phyloP scores from a whole-genome alignment of 2,113 vertebrate species.

The Malaclemys terrapin region DNA sequence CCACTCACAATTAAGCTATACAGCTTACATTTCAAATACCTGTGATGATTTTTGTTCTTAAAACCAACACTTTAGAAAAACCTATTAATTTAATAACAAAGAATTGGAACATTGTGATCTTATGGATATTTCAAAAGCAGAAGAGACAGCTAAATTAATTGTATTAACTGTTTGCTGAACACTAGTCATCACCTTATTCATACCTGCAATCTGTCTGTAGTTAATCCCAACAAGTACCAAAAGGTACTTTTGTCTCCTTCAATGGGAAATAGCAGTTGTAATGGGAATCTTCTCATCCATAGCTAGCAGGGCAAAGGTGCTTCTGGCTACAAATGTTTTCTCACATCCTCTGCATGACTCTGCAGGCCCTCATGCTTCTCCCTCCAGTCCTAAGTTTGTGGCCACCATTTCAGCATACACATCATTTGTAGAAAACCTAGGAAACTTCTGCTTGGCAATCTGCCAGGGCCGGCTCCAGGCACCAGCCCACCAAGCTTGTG shows the following conservation, averaged over 20 bases:
- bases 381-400: neutral
- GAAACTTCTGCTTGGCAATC: neutral
- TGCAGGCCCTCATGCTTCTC: neutral
- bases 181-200: rapidly evolving
- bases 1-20: neutral
- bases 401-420: neutral
- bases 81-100: neutral
- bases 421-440: neutral
- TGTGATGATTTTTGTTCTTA: neutral
- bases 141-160: neutral
- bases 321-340: neutral
- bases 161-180: neutral
- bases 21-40: neutral
- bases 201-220: neutral
- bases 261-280: neutral
- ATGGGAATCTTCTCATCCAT: rapidly evolving
- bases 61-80: neutral
- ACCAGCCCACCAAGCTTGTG: too few relatives aligned
- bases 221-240: neutral
- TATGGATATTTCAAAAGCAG: neutral
- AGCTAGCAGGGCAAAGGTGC: neutral
- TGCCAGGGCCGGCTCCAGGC: too few relatives aligned
- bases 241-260: neutral
- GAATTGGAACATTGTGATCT: neutral
- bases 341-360: neutral